These are phyloP conservation scores for Riparia riparia DNA, from an alignment of 2,113 vertebrate genomes.

Conservation along the genomic window DNA sequence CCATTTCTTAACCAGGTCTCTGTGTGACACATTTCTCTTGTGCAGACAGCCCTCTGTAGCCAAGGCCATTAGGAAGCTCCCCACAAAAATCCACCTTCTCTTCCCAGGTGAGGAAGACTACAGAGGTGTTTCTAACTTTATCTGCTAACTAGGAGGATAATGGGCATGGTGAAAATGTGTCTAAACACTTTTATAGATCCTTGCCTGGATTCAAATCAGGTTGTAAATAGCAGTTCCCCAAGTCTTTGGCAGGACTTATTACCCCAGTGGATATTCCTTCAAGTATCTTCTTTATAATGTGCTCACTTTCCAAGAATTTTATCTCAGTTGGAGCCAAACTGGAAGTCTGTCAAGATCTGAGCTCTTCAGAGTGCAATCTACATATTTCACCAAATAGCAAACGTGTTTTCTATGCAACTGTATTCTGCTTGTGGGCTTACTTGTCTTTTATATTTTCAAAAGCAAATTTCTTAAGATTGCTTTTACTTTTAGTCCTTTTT, in stretches of 20 bases:
- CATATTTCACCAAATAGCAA: neutral
- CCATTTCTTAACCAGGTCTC: neutral
- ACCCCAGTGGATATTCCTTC: slow-evolving; percentile 8
- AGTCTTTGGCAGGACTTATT: slow-evolving; percentile 37
- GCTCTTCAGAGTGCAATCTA: slow-evolving; percentile 6
- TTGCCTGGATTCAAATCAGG: neutral
- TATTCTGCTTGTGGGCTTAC: neutral
- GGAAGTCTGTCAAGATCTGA: slow-evolving; percentile 43
- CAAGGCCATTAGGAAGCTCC: neutral
- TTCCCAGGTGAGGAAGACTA: neutral
- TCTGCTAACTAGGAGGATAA: neutral
- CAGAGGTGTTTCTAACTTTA: neutral
- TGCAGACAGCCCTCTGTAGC: neutral
- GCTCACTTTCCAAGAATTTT: slow-evolving; percentile 45
- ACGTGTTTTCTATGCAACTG: neutral
- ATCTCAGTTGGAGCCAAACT: slow-evolving; percentile 26
- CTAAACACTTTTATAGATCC: neutral
- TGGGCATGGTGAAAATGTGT: neutral
- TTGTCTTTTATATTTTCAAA: slow-evolving; percentile 8
- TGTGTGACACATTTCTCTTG: neutral
- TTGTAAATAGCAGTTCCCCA: neutral
- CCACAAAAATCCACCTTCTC: neutral
- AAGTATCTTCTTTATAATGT: neutral
- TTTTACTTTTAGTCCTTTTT: neutral
- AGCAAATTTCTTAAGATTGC: neutral